A percentile compares a stretch with the other conserved stretches of the same genome.
Conservation (phyloP, 2,797 vertebrate genomes). For the Myotis planiceps region DNA sequence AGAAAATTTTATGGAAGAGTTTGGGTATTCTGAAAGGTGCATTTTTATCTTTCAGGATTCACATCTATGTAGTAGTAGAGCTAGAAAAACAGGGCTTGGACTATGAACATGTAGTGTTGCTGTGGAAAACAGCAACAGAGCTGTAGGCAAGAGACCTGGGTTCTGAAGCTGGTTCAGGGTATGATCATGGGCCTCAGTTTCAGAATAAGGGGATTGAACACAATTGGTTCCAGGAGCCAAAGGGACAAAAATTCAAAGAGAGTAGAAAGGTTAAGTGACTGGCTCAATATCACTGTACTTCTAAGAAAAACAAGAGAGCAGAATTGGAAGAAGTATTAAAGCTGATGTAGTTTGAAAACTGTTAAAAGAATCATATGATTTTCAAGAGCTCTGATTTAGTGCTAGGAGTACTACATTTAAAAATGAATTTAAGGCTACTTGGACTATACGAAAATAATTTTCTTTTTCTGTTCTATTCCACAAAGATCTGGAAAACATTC, state of each 20-base stretch:
- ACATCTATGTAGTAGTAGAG: neutral
- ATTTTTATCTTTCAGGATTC: slow-evolving; percentile 35
- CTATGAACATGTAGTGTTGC: neutral
- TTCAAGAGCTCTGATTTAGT: slow-evolving; percentile 36
- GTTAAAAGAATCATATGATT: slow-evolving; percentile 56
- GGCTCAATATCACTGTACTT: slow-evolving; percentile 3
- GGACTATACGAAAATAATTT: slow-evolving; percentile 70
- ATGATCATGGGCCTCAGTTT: neutral
- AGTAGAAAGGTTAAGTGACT: slow-evolving; percentile 55
- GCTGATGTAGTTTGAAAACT: slow-evolving; percentile 59
- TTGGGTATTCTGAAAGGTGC: neutral
- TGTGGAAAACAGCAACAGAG: neutral
- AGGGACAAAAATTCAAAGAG: slow-evolving; percentile 42
- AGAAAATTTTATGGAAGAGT: neutral
- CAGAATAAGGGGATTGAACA: neutral
- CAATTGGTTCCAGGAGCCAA: neutral
- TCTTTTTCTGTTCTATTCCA: slow-evolving; percentile 69
- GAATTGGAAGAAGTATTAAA: slow-evolving; percentile 51
- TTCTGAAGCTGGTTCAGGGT: neutral
- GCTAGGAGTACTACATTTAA: slow-evolving; percentile 39
- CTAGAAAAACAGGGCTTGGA: neutral
- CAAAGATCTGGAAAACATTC: slow-evolving; percentile 74
- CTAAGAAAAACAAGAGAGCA: slow-evolving; percentile 54
- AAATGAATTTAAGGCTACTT: slow-evolving; percentile 59
- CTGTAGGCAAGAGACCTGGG: neutral